Evolutionary conservation across 2,113 vertebrate species (phyloP).

Genomic region (Tautogolabrus adspersus): DNA sequence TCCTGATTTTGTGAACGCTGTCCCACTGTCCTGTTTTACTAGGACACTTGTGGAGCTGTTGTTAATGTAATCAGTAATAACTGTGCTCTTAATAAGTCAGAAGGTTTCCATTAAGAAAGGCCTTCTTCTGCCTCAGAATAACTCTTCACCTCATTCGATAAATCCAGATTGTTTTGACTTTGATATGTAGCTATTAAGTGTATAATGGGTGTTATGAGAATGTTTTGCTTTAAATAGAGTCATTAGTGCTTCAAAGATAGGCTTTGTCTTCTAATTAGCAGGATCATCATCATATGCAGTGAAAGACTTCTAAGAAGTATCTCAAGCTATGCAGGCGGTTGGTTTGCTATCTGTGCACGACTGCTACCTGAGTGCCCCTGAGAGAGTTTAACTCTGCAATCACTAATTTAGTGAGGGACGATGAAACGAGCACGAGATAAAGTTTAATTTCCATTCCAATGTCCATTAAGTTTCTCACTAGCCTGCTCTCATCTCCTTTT

Average conservation of each 20-base stretch:
- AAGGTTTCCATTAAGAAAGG: background rate
- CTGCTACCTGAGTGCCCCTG: background rate
- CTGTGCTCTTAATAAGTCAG: background rate
- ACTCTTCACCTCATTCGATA: background rate
- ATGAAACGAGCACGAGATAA: slow-evolving; percentile 19
- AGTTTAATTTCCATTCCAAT: slow-evolving; percentile 9
- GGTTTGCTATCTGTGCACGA: slow-evolving; percentile 16
- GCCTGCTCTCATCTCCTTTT: slow-evolving; percentile 8
- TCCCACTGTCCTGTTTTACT: background rate
- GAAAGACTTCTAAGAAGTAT: slow-evolving; percentile 19
- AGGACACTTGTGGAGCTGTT: background rate
- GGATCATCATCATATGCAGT: slow-evolving; percentile 7
- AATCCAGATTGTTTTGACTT: background rate
- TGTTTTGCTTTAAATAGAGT: slow-evolving; percentile 22
- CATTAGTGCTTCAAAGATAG: slow-evolving; percentile 1
- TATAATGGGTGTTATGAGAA: background rate
- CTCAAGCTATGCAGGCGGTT: background rate
- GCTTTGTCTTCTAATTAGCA: slow-evolving; percentile 15
- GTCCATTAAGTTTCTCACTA: slow-evolving; percentile 10
- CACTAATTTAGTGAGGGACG: slow-evolving; percentile 10
- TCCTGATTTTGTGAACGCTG: background rate
- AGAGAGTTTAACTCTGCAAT: slow-evolving; percentile 16
- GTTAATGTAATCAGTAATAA: background rate
- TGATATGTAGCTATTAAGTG: slow-evolving; percentile 1
- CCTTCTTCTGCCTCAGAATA: background rate